Evolutionary conservation across 2,888 invertebrate species (phyloP).

Genomic region (Drosophila mercatorum): DNA sequence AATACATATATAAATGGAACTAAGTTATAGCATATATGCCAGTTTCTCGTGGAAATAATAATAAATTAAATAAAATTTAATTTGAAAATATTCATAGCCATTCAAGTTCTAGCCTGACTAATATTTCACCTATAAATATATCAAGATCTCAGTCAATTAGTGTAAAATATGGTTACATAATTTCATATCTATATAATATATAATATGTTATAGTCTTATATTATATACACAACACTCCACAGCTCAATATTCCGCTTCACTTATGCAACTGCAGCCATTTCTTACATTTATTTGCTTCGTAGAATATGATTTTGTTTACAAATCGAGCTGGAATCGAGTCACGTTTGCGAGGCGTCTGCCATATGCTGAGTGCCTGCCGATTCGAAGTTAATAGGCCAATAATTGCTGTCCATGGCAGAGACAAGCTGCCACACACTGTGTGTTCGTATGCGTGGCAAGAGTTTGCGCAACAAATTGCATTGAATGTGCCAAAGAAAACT

Average conservation of each 20-base stretch:
- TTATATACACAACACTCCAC: too few species aligned
- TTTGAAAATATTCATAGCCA: too few species aligned
- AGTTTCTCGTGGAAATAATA: too few species aligned
- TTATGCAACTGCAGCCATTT: neutral
- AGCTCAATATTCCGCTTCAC: neutral
- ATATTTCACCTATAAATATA: too few species aligned
- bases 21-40: too few species aligned
- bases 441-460: slow-evolving; percentile 28
- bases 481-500: slow-evolving; percentile 45
- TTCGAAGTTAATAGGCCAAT: slow-evolving; percentile 49
- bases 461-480: slow-evolving; percentile 54
- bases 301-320: slow-evolving; percentile 2
- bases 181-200: too few species aligned
- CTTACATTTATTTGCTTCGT: neutral
- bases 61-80: too few species aligned
- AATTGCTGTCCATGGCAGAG: slow-evolving; percentile 54
- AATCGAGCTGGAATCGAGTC: slow-evolving; percentile 30
- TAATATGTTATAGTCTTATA: too few species aligned
- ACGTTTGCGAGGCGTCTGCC: slow-evolving; percentile 46
- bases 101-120: too few species aligned
- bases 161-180: too few species aligned
- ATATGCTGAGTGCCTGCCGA: slow-evolving; percentile 30
- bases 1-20: too few species aligned
- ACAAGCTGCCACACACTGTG: neutral
- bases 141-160: too few species aligned